Conservation (phyloP, 1,140 invertebrate species). For the Drosophila bipectinata region DNA sequence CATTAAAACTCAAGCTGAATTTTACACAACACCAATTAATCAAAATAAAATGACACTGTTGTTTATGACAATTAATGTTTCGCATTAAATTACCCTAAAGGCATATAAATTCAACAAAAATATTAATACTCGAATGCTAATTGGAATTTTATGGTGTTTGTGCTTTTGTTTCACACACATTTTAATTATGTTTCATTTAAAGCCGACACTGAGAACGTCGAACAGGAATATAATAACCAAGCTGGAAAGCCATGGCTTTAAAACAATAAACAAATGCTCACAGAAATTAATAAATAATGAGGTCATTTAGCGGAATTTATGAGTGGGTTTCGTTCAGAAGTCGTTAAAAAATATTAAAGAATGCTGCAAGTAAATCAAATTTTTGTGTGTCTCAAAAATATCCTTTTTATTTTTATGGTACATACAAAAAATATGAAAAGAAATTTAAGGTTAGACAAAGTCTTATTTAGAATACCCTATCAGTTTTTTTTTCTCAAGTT, state of each 20-base stretch:
- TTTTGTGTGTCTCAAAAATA: slow-evolving; percentile 1
- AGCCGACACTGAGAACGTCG: slow-evolving; percentile 43
- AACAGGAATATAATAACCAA: slow-evolving; percentile 17
- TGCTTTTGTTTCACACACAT: slow-evolving; percentile 55
- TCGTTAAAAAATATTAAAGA: neutral
- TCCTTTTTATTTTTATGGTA: neutral
- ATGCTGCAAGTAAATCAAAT: slow-evolving; percentile 4
- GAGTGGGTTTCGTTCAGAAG: neutral
- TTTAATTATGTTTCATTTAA: slow-evolving; percentile 74
- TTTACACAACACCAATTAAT: slow-evolving; percentile 11
- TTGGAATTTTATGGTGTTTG: slow-evolving; percentile 31
- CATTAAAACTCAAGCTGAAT: neutral
- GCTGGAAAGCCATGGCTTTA: neutral
- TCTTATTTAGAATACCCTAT: too few species aligned
- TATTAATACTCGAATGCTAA: slow-evolving; percentile 33
- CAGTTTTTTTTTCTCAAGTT: too few species aligned
- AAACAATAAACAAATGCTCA: neutral
- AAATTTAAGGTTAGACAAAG: neutral
- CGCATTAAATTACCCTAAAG: slow-evolving; percentile 17
- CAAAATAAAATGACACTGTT: neutral
- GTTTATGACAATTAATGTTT: slow-evolving; percentile 25
- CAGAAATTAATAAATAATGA: slow-evolving; percentile 11
- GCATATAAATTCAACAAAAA: neutral
- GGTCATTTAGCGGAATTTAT: slow-evolving; percentile 12
- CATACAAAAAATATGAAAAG: neutral